Percentiles rank a stretch among this genome's conserved stretches.
These are phyloP conservation scores for Glaucopsyche alexis DNA, from an alignment of 2,888 invertebrate species.

Conservation along the genomic window DNA sequence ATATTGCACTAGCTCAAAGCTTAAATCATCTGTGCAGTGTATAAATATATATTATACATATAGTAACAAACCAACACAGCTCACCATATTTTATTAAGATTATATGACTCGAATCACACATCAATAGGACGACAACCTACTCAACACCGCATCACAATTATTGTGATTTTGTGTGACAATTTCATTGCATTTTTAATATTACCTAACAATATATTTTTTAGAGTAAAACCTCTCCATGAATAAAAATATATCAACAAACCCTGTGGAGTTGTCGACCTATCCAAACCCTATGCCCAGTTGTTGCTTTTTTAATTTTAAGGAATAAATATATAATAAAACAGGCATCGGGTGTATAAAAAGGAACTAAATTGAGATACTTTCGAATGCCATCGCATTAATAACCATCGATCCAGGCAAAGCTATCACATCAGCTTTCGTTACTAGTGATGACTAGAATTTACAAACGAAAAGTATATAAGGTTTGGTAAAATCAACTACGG, in stretches of 20 bases:
- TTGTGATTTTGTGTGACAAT: slow-evolving; percentile 12
- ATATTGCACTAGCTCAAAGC: slow-evolving; percentile 77
- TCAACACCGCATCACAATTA: slow-evolving; percentile 28
- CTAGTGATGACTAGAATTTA: slow-evolving; percentile 21
- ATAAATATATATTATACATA: slow-evolving; percentile 69
- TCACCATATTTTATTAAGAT: slow-evolving; percentile 53
- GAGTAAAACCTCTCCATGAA: slow-evolving; percentile 28
- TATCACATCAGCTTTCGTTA: slow-evolving; percentile 1
- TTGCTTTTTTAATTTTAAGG: slow-evolving; percentile 34
- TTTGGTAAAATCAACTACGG: too few relatives aligned
- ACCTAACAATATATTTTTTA: slow-evolving; percentile 28
- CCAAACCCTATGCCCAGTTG: slow-evolving; percentile 39
- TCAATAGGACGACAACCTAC: slow-evolving; percentile 44
- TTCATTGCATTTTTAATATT: slow-evolving; percentile 24
- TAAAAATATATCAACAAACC: slow-evolving; percentile 40
- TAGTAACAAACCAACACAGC: slow-evolving; percentile 76
- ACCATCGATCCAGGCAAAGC: not conserved
- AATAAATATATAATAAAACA: not conserved
- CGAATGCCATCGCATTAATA: slow-evolving; percentile 5
- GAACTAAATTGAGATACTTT: slow-evolving; percentile 18
- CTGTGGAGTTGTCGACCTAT: slow-evolving; percentile 44
- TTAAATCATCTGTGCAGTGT: slow-evolving; percentile 68
- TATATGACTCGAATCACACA: slow-evolving; percentile 62
- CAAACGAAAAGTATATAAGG: not conserved
- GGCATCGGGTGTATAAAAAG: slow-evolving; percentile 10